Evolutionary conservation across 2,888 invertebrate species (phyloP).

Genomic region (Plutella xylostella): DNA sequence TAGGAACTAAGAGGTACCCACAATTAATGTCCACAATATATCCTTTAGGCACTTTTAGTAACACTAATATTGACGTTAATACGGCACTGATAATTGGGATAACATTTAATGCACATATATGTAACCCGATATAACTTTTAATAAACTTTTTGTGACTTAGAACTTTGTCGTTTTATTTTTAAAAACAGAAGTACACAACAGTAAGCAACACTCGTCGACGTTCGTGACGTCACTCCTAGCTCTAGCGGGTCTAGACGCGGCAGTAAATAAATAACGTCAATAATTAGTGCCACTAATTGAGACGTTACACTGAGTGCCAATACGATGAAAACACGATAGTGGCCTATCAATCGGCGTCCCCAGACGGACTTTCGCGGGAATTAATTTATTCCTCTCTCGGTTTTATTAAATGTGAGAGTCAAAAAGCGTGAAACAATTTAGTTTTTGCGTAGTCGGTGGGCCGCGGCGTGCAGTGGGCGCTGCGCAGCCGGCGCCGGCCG

Average conservation of each 20-base stretch:
- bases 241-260: neutral
- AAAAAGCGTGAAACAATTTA: slow-evolving; percentile 65
- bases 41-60: too few relatives aligned
- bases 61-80: neutral
- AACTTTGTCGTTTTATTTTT: too few relatives aligned
- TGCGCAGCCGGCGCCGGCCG: slow-evolving; percentile 21
- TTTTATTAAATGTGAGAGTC: slow-evolving; percentile 59
- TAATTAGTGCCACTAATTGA: slow-evolving; percentile 37
- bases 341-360: slow-evolving; percentile 36
- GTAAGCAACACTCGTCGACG: too few relatives aligned
- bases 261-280: slow-evolving; percentile 17
- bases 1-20: too few relatives aligned
- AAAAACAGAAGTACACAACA: too few relatives aligned
- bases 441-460: slow-evolving; percentile 38
- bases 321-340: slow-evolving; percentile 60
- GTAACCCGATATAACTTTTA: too few relatives aligned
- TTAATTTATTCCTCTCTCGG: slow-evolving; percentile 52
- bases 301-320: slow-evolving; percentile 32
- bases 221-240: too few relatives aligned
- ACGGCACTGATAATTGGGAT: too few relatives aligned
- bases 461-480: slow-evolving; percentile 22
- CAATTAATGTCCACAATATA: neutral
- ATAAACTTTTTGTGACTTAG: too few relatives aligned
- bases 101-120: too few relatives aligned
- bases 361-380: slow-evolving; percentile 55